A percentile compares a stretch with the other conserved stretches of the same genome.
These are phyloP conservation scores for Motacilla tschutschensis DNA, from an alignment of 2,113 vertebrate species.

Conservation along the genomic window DNA sequence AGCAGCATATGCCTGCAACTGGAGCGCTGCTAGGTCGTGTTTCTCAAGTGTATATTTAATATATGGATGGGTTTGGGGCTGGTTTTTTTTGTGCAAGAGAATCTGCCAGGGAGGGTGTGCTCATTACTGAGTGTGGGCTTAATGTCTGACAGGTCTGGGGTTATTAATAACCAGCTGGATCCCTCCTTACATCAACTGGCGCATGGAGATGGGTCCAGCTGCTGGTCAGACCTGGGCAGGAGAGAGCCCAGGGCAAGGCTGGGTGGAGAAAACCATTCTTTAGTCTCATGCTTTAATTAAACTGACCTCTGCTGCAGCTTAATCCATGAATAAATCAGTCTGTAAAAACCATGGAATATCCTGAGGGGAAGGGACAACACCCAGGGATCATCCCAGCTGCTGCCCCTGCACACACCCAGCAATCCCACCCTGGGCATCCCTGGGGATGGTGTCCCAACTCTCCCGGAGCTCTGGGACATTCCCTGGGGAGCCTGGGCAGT, in stretches of 20 bases:
- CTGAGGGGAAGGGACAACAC: neutral
- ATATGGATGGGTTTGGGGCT: neutral
- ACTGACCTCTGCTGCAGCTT: neutral
- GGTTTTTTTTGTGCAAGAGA: neutral
- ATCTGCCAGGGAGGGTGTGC: neutral
- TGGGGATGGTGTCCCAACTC: fast-evolving
- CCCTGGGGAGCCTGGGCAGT: neutral
- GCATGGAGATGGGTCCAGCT: neutral
- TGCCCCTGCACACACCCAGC: neutral
- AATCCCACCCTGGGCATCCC: neutral
- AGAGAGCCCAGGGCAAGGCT: neutral
- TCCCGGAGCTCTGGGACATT: neutral
- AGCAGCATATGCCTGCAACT: conserved; percentile 6
- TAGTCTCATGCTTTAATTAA: neutral
- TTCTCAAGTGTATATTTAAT: conserved; percentile 32
- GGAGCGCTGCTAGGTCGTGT: neutral
- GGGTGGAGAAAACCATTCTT: too few species aligned
- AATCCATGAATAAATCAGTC: fast-evolving
- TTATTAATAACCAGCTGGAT: neutral
- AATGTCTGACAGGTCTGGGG: neutral
- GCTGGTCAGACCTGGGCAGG: neutral
- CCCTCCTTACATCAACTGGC: neutral
- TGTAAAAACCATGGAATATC: fast-evolving
- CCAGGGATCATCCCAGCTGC: neutral
- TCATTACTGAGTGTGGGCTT: neutral